Conservation (phyloP, 2,888 invertebrate species). For the Melipona bicolor region DNA sequence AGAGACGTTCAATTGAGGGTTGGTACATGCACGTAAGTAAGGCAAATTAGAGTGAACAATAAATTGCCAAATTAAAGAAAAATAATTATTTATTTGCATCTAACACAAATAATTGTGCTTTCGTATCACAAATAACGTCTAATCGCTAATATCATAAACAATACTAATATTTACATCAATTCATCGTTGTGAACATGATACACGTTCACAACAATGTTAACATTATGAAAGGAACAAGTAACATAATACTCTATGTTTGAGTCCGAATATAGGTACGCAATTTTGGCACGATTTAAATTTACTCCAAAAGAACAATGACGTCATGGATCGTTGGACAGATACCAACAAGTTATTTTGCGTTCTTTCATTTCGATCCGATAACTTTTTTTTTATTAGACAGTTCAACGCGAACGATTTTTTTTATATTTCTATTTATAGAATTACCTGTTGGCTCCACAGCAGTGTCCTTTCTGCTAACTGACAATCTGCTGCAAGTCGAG, state of each 20-base stretch:
- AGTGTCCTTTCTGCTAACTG: conserved; percentile 81
- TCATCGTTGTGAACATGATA: conserved; percentile 60
- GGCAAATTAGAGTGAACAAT: conserved; percentile 68
- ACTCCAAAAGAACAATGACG: conserved; percentile 52
- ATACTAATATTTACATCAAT: conserved; percentile 67
- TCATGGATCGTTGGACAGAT: conserved; percentile 47
- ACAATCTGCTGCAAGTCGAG: conserved; percentile 80
- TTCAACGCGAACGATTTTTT: conserved; percentile 46
- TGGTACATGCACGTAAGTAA: conserved; percentile 64
- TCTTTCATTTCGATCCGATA: conserved; percentile 46
- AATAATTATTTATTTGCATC: conserved; percentile 76
- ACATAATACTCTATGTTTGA: conserved; percentile 52
- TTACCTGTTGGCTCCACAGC: conserved; percentile 83
- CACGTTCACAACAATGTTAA: conserved; percentile 65
- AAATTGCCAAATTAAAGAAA: conserved; percentile 72
- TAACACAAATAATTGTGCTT: conserved; percentile 71
- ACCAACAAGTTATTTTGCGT: conserved; percentile 53
- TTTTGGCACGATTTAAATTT: conserved; percentile 49
- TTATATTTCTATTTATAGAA: conserved; percentile 70
- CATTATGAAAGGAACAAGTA: conserved; percentile 57
- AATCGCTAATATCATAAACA: conserved; percentile 62
- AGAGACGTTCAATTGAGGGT: conserved; percentile 45
- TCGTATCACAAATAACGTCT: conserved; percentile 66
- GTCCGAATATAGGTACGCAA: conserved; percentile 47
- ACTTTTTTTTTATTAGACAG: conserved; percentile 41